Conservation (phyloP, 2,113 vertebrate genomes). For the Coptodon rendalli region DNA sequence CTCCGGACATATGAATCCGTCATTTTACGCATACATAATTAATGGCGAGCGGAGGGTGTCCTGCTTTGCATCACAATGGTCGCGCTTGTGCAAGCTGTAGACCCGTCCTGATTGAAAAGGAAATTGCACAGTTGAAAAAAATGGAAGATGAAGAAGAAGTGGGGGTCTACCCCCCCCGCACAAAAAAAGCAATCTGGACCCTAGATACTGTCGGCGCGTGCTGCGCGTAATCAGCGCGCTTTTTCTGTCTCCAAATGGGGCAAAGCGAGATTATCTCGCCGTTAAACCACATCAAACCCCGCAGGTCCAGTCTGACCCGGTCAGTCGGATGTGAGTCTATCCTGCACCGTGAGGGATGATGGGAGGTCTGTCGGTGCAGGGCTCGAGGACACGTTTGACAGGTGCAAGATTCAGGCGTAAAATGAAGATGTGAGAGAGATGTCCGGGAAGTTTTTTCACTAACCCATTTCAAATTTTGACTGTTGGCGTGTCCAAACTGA, state of each 20-base stretch:
- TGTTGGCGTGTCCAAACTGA: neutral
- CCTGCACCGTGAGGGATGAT: neutral
- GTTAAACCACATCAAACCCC: slow-evolving; percentile 22
- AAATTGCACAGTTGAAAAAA: slow-evolving; percentile 76
- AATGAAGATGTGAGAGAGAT: neutral
- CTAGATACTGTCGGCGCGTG: slow-evolving; percentile 73
- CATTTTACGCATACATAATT: slow-evolving; percentile 64
- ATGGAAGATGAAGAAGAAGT: neutral
- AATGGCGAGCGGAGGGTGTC: slow-evolving; percentile 63
- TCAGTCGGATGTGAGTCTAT: neutral
- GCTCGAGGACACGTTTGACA: neutral
- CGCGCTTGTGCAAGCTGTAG: slow-evolving; percentile 53
- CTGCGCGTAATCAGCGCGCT: slow-evolving; percentile 64
- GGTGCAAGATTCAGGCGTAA: neutral
- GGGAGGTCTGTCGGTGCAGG: neutral
- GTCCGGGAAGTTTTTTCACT: neutral
- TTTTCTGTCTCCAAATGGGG: slow-evolving; percentile 43
- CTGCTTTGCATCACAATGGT: slow-evolving; percentile 70
- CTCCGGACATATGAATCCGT: slow-evolving; percentile 68
- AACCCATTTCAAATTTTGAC: neutral
- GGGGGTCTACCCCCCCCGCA: slow-evolving; percentile 1
- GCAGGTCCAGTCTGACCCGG: neutral
- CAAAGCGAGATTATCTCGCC: slow-evolving; percentile 45
- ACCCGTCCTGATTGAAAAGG: slow-evolving; percentile 75
- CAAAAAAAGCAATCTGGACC: slow-evolving; percentile 73